These are phyloP conservation scores for Lutjanus erythropterus DNA, from an alignment of 2,113 vertebrate species.

Conservation along the genomic window DNA sequence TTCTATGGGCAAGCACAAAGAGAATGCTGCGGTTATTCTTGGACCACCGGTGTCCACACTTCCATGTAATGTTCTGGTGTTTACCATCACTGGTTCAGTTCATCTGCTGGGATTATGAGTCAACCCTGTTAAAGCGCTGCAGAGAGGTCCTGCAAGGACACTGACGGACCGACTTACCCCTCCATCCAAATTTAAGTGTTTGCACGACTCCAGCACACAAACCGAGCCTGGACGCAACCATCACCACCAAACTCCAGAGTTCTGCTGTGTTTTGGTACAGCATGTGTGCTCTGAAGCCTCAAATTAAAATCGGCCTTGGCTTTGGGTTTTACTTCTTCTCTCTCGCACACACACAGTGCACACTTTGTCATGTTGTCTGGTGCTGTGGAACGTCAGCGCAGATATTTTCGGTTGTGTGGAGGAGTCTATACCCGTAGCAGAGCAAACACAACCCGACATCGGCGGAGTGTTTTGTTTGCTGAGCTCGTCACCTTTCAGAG, in stretches of 20 bases:
- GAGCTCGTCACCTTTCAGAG: conserved; percentile 52
- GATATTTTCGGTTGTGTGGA: conserved; percentile 68
- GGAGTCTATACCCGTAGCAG: conserved; percentile 57
- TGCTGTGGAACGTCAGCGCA: conserved; percentile 52
- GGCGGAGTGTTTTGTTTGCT: conserved; percentile 59
- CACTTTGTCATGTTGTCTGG: conserved; percentile 67
- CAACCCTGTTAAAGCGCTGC: conserved; percentile 53
- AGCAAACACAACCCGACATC: conserved; percentile 57
- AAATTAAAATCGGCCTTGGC: conserved; percentile 62
- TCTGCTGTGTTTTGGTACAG: conserved; percentile 27
- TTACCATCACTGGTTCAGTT: conserved; percentile 67
- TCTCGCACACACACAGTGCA: conserved; percentile 44
- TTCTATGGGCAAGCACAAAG: conserved; percentile 67
- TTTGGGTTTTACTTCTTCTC: conserved; percentile 38
- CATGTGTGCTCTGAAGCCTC: conserved; percentile 45
- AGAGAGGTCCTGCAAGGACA: conserved; percentile 78
- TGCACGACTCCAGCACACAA: conserved; percentile 60
- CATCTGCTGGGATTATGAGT: conserved; percentile 63
- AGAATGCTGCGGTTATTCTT: conserved; percentile 77
- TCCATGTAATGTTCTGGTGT: conserved; percentile 70
- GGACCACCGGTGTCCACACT: conserved; percentile 68
- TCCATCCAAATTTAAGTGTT: conserved; percentile 68
- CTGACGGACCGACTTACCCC: conserved; percentile 46
- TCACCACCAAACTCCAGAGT: conserved; percentile 45
- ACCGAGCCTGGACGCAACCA: conserved; percentile 31